Percentiles rank a stretch among this genome's conserved stretches.
Evolutionary conservation across 2,888 invertebrate species (phyloP).

Genomic region (Leucophenga montana): DNA sequence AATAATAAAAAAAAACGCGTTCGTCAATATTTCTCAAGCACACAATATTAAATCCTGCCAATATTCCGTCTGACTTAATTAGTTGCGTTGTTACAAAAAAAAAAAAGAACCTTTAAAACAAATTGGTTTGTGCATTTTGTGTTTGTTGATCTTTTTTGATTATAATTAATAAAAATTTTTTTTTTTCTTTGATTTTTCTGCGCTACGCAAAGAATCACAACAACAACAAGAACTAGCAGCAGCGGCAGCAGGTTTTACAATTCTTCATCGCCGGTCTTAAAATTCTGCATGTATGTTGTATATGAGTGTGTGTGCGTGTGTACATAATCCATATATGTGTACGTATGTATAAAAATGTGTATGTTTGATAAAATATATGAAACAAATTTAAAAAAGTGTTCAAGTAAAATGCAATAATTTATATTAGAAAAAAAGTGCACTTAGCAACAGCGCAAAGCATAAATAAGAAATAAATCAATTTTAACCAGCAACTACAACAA

Average conservation of each 20-base stretch:
- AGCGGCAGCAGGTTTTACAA: neutral
- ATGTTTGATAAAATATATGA: neutral
- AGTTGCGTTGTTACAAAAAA: too few species aligned
- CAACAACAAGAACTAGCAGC: too few species aligned
- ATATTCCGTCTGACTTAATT: too few species aligned
- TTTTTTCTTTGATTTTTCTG: neutral
- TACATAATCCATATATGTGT: neutral
- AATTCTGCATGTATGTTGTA: neutral
- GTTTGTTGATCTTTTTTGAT: neutral
- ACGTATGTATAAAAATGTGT: neutral
- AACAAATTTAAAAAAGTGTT: neutral
- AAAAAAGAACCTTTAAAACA: too few species aligned
- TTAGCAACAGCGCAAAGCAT: slow-evolving; percentile 12
- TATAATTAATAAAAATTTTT: neutral
- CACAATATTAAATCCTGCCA: neutral
- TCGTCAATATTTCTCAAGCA: too few species aligned
- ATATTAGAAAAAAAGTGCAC: slow-evolving; percentile 14
- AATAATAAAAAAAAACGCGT: neutral
- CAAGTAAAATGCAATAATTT: neutral
- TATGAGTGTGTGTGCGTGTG: too few species aligned
- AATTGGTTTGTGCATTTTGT: neutral
- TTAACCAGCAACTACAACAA: neutral
- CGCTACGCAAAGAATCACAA: neutral
- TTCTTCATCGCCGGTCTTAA: neutral
- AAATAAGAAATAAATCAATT: neutral